Percentiles rank a stretch among this genome's conserved stretches.
phyloP scores from a whole-genome alignment of 1,140 invertebrate species.

The Drosophila parabipectinata region DNA sequence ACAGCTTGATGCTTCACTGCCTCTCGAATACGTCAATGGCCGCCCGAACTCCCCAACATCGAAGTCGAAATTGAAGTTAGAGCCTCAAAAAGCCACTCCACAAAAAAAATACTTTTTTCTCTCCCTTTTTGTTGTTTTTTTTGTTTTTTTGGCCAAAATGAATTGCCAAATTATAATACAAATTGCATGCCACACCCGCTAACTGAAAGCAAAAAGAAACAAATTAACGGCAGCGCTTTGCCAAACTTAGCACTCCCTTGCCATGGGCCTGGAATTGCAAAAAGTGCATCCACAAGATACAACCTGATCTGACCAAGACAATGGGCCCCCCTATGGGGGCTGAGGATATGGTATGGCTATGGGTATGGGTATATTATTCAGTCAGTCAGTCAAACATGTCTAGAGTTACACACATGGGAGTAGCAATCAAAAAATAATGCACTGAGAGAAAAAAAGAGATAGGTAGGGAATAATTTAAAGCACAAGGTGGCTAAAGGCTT shows the following conservation, averaged over 20 bases:
- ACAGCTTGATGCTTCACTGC: conserved; percentile 43
- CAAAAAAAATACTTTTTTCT: conserved; percentile 12
- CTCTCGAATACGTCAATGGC: conserved; percentile 49
- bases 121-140: background rate
- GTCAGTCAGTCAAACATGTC: conserved; percentile 26
- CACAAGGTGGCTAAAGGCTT: background rate
- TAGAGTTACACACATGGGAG: background rate
- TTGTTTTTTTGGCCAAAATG: conserved; percentile 35
- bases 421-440: background rate
- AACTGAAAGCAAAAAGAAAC: conserved; percentile 25
- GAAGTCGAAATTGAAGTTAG: conserved; percentile 16
- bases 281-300: conserved; percentile 17
- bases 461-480: no score
- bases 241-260: conserved; percentile 13
- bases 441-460: background rate
- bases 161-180: conserved; percentile 75
- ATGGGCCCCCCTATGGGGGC: conserved; percentile 18
- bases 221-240: conserved; percentile 6
- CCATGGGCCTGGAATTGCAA: conserved; percentile 13
- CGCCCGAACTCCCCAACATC: conserved; percentile 14
- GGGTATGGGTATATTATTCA: conserved; percentile 23
- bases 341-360: no score
- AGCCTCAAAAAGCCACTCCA: conserved; percentile 2
- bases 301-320: conserved; percentile 34
- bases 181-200: conserved; percentile 72